Percentiles rank a stretch among this genome's conserved stretches.
Evolutionary conservation across 2,113 vertebrate species (phyloP).

Genomic region (Nannobrachium achirus): DNA sequence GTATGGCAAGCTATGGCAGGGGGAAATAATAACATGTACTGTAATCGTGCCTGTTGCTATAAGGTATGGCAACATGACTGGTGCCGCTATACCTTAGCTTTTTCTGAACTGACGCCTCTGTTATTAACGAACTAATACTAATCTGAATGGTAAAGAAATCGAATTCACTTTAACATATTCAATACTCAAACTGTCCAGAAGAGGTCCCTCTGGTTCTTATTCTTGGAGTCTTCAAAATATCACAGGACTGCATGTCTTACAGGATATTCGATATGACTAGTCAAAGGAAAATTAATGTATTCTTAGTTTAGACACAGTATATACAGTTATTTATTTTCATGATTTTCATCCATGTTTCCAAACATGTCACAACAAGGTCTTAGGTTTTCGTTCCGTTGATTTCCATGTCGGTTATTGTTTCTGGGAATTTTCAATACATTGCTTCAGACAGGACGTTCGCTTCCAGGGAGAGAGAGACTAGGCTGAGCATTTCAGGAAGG

Average conservation of each 20-base stretch:
- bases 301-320: constrained; percentile 2
- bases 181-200: constrained; percentile 43
- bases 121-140: too few relatives aligned
- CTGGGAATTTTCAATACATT: neutral
- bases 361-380: neutral
- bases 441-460: constrained; percentile 51
- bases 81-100: too few relatives aligned
- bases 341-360: neutral
- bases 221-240: constrained; percentile 14
- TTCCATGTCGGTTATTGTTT: constrained; percentile 4
- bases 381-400: neutral
- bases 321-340: neutral
- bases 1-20: too few relatives aligned
- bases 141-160: neutral
- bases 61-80: too few relatives aligned
- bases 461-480: constrained; percentile 30
- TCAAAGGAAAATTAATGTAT: neutral
- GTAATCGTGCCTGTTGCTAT: too few relatives aligned
- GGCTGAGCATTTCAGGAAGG: constrained; percentile 57
- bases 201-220: constrained; percentile 45
- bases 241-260: neutral
- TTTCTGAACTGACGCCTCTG: too few relatives aligned
- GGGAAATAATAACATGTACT: too few relatives aligned
- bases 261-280: neutral
- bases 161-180: neutral